Conservation (phyloP, 2,888 invertebrate species). For the Phyto melanocephala region DNA sequence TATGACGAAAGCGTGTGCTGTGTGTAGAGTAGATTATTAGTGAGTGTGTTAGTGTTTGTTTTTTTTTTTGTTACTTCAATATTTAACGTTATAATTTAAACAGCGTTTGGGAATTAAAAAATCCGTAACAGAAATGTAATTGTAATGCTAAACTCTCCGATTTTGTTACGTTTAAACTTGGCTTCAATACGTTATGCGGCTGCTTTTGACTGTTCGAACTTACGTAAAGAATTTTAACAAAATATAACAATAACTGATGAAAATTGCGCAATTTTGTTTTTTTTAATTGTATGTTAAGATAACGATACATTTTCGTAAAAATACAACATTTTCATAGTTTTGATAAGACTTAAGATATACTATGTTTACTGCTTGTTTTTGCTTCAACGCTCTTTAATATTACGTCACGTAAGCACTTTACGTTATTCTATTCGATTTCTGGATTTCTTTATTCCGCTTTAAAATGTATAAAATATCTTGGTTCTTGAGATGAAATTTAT, state of each 20-base stretch:
- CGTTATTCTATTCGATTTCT: constrained; percentile 8
- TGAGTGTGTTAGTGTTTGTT: constrained; percentile 20
- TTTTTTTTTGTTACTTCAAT: not conserved
- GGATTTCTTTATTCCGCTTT: constrained; percentile 9
- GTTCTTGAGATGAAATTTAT: not conserved
- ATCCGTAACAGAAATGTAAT: constrained; percentile 31
- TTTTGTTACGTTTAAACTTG: not conserved
- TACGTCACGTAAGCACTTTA: not conserved
- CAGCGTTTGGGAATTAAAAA: constrained; percentile 27
- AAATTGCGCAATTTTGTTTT: constrained; percentile 75
- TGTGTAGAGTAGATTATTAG: not conserved
- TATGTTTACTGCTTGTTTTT: not conserved
- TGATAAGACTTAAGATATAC: not conserved
- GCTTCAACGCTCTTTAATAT: constrained; percentile 3
- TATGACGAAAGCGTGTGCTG: not conserved
- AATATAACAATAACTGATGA: constrained; percentile 77
- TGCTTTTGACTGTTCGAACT: constrained; percentile 34
- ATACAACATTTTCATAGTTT: constrained; percentile 68
- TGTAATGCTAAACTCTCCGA: constrained; percentile 19
- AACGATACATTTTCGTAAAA: constrained; percentile 76
- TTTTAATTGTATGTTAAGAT: constrained; percentile 76
- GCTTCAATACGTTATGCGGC: constrained; percentile 55
- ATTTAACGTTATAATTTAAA: constrained; percentile 53
- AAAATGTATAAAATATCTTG: not conserved
- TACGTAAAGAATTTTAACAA: constrained; percentile 67